Percentiles rank a stretch among this genome's conserved stretches.
These are phyloP conservation scores for Drosophila anomalipes DNA, from an alignment of 2,888 invertebrate species.

Conservation along the genomic window DNA sequence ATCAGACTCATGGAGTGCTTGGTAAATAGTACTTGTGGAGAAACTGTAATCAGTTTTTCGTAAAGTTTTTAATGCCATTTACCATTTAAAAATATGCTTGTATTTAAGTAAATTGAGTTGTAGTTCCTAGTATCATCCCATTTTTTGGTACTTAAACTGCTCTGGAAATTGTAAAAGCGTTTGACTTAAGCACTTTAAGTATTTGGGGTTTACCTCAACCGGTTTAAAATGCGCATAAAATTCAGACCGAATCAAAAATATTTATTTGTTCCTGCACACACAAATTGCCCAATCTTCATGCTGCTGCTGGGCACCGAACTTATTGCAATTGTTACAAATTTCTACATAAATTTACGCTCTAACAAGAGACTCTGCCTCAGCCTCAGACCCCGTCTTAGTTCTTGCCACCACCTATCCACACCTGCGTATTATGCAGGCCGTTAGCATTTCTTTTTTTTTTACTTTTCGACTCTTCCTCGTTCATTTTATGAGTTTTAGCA, in stretches of 20 bases:
- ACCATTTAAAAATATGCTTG: constrained; percentile 62
- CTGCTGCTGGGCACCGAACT: constrained; percentile 57
- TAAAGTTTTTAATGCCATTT: constrained; percentile 71
- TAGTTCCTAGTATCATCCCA: constrained; percentile 5
- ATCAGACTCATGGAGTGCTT: constrained; percentile 69
- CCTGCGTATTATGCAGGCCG: constrained; percentile 55
- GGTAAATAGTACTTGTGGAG: constrained; percentile 59
- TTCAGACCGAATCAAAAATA: constrained; percentile 41
- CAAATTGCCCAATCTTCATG: constrained; percentile 54
- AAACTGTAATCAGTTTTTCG: constrained; percentile 69
- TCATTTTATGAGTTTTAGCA: constrained; percentile 69
- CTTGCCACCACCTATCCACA: constrained; percentile 12
- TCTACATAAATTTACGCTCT: constrained; percentile 81
- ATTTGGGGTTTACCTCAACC: not conserved
- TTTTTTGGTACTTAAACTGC: not conserved
- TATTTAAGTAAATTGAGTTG: constrained; percentile 42
- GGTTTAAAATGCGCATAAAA: constrained; percentile 61
- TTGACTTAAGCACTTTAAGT: constrained; percentile 17
- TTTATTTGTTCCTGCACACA: constrained; percentile 71
- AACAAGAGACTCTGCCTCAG: constrained; percentile 39
- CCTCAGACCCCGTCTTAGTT: not conserved
- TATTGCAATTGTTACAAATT: constrained; percentile 78
- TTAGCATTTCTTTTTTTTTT: constrained; percentile 45
- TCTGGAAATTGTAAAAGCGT: not conserved
- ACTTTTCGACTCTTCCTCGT: constrained; percentile 38